phyloP scores from a whole-genome alignment of 2,888 invertebrate species.

The Tortricodes alternella region DNA sequence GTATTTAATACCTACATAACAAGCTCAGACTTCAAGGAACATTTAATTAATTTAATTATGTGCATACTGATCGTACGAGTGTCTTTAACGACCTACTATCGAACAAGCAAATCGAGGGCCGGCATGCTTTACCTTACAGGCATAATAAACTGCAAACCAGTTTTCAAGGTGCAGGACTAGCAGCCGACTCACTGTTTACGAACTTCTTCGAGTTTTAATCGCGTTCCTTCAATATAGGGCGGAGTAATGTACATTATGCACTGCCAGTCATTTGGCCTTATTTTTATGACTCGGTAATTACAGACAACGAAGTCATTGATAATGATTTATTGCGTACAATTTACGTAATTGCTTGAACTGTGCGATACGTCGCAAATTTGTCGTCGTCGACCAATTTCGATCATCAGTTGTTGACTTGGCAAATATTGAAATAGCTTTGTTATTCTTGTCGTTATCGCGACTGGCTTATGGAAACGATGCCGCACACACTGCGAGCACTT shows the following conservation, averaged over 20 bases:
- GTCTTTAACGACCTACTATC: constrained; percentile 31
- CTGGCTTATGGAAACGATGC: constrained; percentile 3
- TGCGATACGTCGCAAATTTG: constrained; percentile 9
- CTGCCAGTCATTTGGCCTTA: constrained; percentile 61
- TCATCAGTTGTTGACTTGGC: constrained; percentile 10
- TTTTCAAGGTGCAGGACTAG: constrained; percentile 34
- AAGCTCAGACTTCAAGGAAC: constrained; percentile 8
- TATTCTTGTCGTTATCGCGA: constrained; percentile 10
- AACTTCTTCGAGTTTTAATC: constrained; percentile 16
- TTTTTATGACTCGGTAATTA: constrained; percentile 41
- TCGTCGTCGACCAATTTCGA: constrained; percentile 19
- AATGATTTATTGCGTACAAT: constrained; percentile 60
- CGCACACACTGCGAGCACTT: constrained; percentile 7
- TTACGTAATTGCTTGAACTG: constrained; percentile 50
- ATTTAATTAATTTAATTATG: constrained; percentile 28
- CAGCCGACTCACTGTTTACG: constrained; percentile 41
- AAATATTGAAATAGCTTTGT: constrained; percentile 18
- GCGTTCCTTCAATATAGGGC: constrained; percentile 42
- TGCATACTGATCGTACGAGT: constrained; percentile 27
- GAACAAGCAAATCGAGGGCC: constrained; percentile 27
- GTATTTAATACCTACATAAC: constrained; percentile 7
- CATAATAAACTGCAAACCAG: constrained; percentile 33
- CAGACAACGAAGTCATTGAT: constrained; percentile 47
- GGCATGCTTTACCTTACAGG: constrained; percentile 25
- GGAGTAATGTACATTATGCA: constrained; percentile 48